These are phyloP conservation scores for Craseonycteris thonglongyai DNA, from an alignment of 2,113 vertebrate species.

Conservation along the genomic window DNA sequence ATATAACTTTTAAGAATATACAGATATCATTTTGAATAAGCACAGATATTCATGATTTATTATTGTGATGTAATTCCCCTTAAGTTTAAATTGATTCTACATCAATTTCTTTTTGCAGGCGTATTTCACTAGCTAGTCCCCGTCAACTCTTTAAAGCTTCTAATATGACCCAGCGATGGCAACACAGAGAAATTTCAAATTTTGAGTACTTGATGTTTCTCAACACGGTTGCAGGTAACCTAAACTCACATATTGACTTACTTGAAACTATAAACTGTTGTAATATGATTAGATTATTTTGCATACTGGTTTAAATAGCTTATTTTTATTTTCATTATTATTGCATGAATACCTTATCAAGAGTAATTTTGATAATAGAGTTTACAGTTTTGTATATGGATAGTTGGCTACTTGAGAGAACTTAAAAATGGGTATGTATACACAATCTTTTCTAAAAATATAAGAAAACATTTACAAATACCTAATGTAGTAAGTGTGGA, in stretches of 20 bases:
- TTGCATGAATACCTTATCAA: background rate
- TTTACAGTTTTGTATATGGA: background rate
- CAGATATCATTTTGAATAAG: slow-evolving; percentile 7
- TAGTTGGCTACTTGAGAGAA: background rate
- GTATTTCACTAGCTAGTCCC: slow-evolving; percentile 94
- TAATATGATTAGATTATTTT: background rate
- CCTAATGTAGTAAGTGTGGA: background rate
- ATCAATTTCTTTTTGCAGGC: slow-evolving; percentile 75
- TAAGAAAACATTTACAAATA: background rate
- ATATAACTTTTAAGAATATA: slow-evolving; percentile 27
- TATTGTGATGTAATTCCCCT: background rate
- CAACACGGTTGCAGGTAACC: slow-evolving; percentile 94
- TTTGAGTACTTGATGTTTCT: slow-evolving; percentile 98
- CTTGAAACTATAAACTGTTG: background rate
- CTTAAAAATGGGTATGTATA: background rate
- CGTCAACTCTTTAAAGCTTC: slow-evolving; percentile 97
- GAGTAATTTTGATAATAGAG: background rate
- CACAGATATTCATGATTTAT: background rate
- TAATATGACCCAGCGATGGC: slow-evolving; percentile 97
- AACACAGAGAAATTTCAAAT: slow-evolving; percentile 96
- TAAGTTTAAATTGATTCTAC: background rate
- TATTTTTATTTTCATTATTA: slow-evolving; percentile 1
- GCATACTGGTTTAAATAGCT: background rate
- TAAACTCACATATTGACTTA: background rate
- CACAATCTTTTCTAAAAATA: background rate